phyloP scores from a whole-genome alignment of 2,113 vertebrate genomes.

The Oryzias celebensis region DNA sequence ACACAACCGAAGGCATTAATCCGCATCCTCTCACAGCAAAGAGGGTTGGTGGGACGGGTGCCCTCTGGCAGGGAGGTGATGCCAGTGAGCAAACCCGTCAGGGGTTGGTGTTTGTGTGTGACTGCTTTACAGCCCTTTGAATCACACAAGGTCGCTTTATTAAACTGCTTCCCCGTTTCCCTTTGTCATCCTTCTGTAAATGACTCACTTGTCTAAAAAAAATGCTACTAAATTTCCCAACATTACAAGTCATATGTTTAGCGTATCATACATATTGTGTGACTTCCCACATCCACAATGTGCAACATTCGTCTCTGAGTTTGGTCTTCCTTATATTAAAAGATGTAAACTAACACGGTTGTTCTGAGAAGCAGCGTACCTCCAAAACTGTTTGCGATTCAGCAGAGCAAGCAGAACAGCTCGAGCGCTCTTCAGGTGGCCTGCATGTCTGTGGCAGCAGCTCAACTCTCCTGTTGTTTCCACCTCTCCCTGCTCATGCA shows the following conservation, averaged over 20 bases:
- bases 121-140: slow-evolving; percentile 43
- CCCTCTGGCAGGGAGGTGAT: slow-evolving; percentile 53
- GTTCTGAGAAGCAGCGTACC: neutral
- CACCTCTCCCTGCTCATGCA: slow-evolving; percentile 29
- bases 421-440: slow-evolving; percentile 69
- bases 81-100: slow-evolving; percentile 42
- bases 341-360: neutral
- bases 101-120: slow-evolving; percentile 7
- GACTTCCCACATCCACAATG: slow-evolving; percentile 14
- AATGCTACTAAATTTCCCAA: slow-evolving; percentile 21
- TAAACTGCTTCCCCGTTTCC: slow-evolving; percentile 49
- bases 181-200: slow-evolving; percentile 22
- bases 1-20: slow-evolving; percentile 27
- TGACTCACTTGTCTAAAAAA: slow-evolving; percentile 53
- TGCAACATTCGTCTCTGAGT: neutral
- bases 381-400: slow-evolving; percentile 42
- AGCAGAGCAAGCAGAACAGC: slow-evolving; percentile 50
- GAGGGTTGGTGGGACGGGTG: slow-evolving; percentile 52
- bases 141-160: slow-evolving; percentile 50
- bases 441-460: slow-evolving; percentile 49
- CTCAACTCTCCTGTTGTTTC: slow-evolving; percentile 57
- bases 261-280: neutral
- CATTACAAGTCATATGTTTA: slow-evolving; percentile 33
- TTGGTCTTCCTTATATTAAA: slow-evolving; percentile 2
- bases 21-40: slow-evolving; percentile 29